phyloP scores from a whole-genome alignment of 2,113 vertebrate species.

The Rhinolophus ferrumequinum region DNA sequence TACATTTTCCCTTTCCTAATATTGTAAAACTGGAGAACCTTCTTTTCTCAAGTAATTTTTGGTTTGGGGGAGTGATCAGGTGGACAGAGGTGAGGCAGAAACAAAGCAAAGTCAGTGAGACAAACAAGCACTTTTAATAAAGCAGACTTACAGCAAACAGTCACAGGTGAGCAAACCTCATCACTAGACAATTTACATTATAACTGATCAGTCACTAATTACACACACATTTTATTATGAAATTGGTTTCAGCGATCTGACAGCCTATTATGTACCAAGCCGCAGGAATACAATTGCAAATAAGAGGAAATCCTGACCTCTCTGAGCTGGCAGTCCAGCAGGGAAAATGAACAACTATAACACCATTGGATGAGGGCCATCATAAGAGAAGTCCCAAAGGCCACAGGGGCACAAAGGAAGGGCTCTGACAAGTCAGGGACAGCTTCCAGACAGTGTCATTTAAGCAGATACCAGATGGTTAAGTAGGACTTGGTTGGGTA shows the following conservation, averaged over 20 bases:
- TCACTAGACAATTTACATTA: neutral
- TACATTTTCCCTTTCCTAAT: neutral
- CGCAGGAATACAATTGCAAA: neutral
- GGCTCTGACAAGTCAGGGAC: neutral
- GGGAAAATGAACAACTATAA: neutral
- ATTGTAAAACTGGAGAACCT: neutral
- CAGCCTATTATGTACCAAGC: neutral
- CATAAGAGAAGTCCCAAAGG: neutral
- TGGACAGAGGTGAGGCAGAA: neutral
- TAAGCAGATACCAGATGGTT: neutral
- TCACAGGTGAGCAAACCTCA: neutral
- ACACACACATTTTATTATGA: neutral
- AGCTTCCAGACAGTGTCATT: neutral
- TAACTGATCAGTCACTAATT: neutral
- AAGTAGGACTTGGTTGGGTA: neutral
- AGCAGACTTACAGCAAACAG: neutral
- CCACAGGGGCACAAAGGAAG: neutral
- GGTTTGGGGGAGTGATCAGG: neutral
- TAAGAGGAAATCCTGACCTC: neutral
- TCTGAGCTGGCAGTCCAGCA: neutral
- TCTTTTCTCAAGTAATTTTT: neutral
- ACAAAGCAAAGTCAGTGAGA: neutral
- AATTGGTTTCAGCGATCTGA: neutral
- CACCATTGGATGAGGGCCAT: neutral
- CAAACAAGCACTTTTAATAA: neutral